phyloP scores from a whole-genome alignment of 1,140 invertebrate genomes.

The Cydia pomonella region DNA sequence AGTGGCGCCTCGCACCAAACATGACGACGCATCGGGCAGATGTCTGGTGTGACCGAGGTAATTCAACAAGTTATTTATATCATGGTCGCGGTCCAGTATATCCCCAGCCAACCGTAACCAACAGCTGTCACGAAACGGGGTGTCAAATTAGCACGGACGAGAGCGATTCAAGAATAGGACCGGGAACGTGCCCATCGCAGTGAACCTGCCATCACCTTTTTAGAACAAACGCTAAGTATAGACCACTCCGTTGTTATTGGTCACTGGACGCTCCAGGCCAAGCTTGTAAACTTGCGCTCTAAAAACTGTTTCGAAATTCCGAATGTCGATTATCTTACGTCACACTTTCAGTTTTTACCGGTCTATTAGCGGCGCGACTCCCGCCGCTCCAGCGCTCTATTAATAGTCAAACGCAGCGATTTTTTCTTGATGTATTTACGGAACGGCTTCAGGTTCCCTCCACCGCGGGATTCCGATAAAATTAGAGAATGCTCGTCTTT shows the following conservation, averaged over 20 bases:
- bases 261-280: neutral
- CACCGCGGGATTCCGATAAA: conserved; percentile 57
- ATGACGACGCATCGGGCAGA: neutral
- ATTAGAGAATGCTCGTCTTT: conserved; percentile 75
- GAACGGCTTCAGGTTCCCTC: conserved; percentile 52
- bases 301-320: neutral
- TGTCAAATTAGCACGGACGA: conserved; percentile 1
- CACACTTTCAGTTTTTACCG: conserved; percentile 16
- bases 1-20: neutral
- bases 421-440: conserved; percentile 59
- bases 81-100: neutral
- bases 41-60: neutral
- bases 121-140: neutral
- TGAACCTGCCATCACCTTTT: conserved; percentile 21
- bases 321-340: neutral
- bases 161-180: neutral
- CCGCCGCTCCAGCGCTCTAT: conserved; percentile 55
- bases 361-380: neutral
- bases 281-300: neutral
- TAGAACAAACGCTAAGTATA: conserved; percentile 15
- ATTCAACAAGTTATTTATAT: neutral
- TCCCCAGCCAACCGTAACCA: neutral
- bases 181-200: conserved; percentile 1
- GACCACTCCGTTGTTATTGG: conserved; percentile 18
- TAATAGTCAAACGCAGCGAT: conserved; percentile 55